Evolutionary conservation across 2,113 vertebrate genomes (phyloP).

Genomic region (Heterochromis multidens): DNA sequence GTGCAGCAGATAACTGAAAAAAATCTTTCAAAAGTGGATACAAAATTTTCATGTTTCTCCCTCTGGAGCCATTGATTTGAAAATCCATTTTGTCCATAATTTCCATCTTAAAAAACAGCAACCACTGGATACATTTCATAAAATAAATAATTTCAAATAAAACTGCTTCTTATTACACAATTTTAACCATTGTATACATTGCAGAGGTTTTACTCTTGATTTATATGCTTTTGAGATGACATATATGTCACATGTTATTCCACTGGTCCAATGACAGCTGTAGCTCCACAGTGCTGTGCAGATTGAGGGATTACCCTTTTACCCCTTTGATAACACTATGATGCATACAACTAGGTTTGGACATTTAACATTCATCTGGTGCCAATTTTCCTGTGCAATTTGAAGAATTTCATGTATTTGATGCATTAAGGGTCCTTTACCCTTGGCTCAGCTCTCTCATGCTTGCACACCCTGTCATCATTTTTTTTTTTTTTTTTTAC

Average conservation of each 20-base stretch:
- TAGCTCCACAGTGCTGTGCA: neutral
- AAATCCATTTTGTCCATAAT: too few species aligned
- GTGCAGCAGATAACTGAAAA: neutral
- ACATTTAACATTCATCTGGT: too few species aligned
- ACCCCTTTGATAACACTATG: neutral
- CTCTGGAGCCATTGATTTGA: neutral
- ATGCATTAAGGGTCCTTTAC: too few species aligned
- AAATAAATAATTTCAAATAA: too few species aligned
- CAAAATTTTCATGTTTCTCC: neutral
- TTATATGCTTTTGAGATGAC: neutral
- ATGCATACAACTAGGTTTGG: neutral
- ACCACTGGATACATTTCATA: too few species aligned
- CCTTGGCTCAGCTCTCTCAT: too few species aligned
- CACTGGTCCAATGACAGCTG: neutral
- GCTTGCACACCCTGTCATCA: too few species aligned
- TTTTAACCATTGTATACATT: neutral
- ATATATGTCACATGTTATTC: neutral
- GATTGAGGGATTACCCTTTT: neutral
- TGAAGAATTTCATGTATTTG: too few species aligned
- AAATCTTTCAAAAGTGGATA: neutral
- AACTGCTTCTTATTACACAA: fast-evolving
- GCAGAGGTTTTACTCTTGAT: neutral
- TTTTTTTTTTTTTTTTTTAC: neutral
- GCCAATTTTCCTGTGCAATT: too few species aligned
- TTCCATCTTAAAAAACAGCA: neutral